These are phyloP conservation scores for Erannis defoliaria DNA, from an alignment of 2,888 invertebrate genomes.

Conservation along the genomic window DNA sequence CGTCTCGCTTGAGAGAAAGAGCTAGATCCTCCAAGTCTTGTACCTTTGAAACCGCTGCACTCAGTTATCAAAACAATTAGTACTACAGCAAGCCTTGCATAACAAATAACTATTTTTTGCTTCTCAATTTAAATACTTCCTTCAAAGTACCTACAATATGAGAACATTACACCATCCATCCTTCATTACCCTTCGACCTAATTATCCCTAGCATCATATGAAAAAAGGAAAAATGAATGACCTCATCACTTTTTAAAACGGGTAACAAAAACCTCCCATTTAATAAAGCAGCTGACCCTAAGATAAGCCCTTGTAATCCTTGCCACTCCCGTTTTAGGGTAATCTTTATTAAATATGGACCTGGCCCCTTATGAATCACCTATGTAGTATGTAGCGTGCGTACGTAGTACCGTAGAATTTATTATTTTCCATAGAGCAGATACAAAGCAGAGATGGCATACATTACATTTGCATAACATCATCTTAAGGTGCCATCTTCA, in stretches of 20 bases:
- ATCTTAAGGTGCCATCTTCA: too few relatives aligned
- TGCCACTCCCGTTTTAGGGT: conserved; percentile 48
- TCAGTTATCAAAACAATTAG: too few relatives aligned
- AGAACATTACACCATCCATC: conserved; percentile 6
- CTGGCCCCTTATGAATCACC: conserved; percentile 42
- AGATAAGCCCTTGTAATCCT: conserved; percentile 53
- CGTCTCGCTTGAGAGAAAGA: too few relatives aligned
- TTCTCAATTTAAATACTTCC: not conserved
- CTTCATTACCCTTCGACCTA: conserved; percentile 24
- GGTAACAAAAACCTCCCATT: conserved; percentile 42
- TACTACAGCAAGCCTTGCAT: too few relatives aligned
- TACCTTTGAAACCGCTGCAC: too few relatives aligned
- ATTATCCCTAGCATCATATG: conserved; percentile 23
- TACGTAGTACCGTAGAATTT: conserved; percentile 41
- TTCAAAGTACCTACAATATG: conserved; percentile 4
- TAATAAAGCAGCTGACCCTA: conserved; percentile 53
- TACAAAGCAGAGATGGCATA: conserved; percentile 2
- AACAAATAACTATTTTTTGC: too few relatives aligned
- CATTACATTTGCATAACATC: not conserved
- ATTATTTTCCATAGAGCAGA: conserved; percentile 45
- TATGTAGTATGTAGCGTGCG: conserved; percentile 22
- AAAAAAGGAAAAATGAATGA: conserved; percentile 33
- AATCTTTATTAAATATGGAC: conserved; percentile 59
- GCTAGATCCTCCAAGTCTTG: too few relatives aligned
- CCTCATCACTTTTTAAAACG: conserved; percentile 37